phyloP scores from a whole-genome alignment of 2,888 invertebrate genomes.

The Molorchus minor region DNA sequence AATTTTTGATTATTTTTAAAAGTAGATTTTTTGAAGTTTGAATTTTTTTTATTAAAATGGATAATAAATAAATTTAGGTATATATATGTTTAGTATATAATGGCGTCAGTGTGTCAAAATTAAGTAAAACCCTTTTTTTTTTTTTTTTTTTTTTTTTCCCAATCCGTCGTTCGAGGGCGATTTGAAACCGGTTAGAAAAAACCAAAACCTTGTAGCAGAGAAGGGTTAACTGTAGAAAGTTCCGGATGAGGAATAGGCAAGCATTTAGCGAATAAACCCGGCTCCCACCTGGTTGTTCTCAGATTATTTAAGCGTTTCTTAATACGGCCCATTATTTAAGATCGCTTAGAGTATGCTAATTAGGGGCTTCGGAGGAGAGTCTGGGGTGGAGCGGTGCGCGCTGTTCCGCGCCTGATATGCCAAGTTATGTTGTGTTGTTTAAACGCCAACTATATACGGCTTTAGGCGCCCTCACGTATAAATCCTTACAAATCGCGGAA shows the following conservation, averaged over 20 bases:
- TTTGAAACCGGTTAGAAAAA: too few relatives aligned
- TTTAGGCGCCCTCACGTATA: constrained; percentile 14
- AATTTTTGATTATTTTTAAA: too few relatives aligned
- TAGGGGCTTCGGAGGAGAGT: constrained; percentile 48
- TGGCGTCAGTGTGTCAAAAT: too few relatives aligned
- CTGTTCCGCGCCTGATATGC: constrained; percentile 51
- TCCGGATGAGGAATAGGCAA: constrained; percentile 59
- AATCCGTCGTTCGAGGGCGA: too few relatives aligned
- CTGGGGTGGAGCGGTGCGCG: constrained; percentile 44
- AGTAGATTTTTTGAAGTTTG: too few relatives aligned
- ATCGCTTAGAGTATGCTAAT: constrained; percentile 61
- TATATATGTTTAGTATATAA: too few relatives aligned
- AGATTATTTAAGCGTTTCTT: constrained; percentile 65
- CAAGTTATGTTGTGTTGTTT: constrained; percentile 40
- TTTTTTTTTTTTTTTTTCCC: too few relatives aligned
- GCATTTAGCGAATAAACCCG: constrained; percentile 62
- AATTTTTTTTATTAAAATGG: too few relatives aligned
- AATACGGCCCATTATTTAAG: constrained; percentile 64
- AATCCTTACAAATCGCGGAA: constrained; percentile 25
- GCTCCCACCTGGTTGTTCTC: constrained; percentile 63
- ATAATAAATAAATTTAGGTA: too few relatives aligned
- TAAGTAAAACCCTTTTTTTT: too few relatives aligned
- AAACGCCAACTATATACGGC: constrained; percentile 37
- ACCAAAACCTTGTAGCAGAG: constrained; percentile 10
- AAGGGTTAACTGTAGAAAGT: constrained; percentile 40